phyloP scores from a whole-genome alignment of 2,888 invertebrate species.

The Leptinotarsa peninsularis region DNA sequence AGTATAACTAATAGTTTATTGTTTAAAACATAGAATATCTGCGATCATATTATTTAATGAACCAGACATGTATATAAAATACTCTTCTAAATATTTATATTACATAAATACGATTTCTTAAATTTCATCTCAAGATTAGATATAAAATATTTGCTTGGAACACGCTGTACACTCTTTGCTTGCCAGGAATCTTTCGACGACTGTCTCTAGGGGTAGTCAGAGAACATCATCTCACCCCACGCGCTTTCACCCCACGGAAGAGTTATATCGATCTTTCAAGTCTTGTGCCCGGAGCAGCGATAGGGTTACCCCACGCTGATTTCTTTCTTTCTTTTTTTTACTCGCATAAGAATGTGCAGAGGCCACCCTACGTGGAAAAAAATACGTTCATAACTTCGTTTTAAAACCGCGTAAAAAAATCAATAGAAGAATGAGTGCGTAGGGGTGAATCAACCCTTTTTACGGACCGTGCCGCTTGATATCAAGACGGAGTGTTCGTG shows the following conservation, averaged over 20 bases:
- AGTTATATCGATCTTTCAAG: constrained; percentile 67
- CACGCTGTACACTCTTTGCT: constrained; percentile 28
- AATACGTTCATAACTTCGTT: constrained; percentile 50
- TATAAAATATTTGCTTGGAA: neutral
- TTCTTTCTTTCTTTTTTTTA: constrained; percentile 39
- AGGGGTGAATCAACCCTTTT: constrained; percentile 42
- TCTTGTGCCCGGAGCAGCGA: constrained; percentile 62
- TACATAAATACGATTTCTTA: too few relatives aligned
- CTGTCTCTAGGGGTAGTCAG: constrained; percentile 48
- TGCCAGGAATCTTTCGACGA: constrained; percentile 33
- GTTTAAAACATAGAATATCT: too few relatives aligned
- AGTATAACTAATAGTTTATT: too few relatives aligned
- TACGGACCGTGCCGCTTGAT: constrained; percentile 25
- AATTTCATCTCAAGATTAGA: neutral
- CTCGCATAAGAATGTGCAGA: constrained; percentile 51
- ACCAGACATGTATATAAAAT: too few relatives aligned
- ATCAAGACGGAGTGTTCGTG: constrained; percentile 30
- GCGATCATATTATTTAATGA: too few relatives aligned
- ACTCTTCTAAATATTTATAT: too few relatives aligned
- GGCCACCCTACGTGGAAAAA: constrained; percentile 53
- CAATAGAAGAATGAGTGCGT: constrained; percentile 39
- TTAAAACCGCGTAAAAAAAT: constrained; percentile 49
- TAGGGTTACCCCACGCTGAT: constrained; percentile 49
- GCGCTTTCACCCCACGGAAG: constrained; percentile 66
- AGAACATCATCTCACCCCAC: constrained; percentile 57